These are phyloP conservation scores for Bactericera cockerelli DNA, from an alignment of 1,140 invertebrate species.

Conservation along the genomic window DNA sequence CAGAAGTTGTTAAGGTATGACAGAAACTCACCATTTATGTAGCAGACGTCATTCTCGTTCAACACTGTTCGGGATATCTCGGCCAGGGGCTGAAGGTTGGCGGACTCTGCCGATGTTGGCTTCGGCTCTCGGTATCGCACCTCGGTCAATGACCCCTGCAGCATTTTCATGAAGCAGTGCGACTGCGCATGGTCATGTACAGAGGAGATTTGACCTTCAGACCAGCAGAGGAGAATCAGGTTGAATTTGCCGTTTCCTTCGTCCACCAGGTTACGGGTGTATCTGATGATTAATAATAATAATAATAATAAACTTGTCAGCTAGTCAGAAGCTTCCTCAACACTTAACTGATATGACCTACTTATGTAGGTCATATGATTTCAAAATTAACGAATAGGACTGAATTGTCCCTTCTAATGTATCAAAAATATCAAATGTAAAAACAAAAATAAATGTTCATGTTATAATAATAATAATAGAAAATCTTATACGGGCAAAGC, in stretches of 20 bases:
- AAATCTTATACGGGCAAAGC: background rate
- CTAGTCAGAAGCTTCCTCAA: too few relatives aligned
- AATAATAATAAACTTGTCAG: too few relatives aligned
- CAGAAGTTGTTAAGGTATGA: too few relatives aligned
- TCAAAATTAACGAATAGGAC: too few relatives aligned
- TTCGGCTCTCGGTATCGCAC: conserved; percentile 52
- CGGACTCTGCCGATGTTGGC: conserved; percentile 26
- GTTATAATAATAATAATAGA: background rate
- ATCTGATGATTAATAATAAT: too few relatives aligned
- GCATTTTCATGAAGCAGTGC: conserved; percentile 94
- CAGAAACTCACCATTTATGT: conserved; percentile 80
- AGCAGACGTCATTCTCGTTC: conserved; percentile 64
- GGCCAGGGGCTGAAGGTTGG: conserved; percentile 34
- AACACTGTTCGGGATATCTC: conserved; percentile 47
- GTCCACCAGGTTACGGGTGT: conserved; percentile 87
- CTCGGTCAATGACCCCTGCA: conserved; percentile 36
- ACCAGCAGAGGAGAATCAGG: conserved; percentile 94
- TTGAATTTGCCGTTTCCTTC: conserved; percentile 95
- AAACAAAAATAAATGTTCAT: background rate
- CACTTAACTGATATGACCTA: background rate
- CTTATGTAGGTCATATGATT: too few relatives aligned
- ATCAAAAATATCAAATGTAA: too few relatives aligned
- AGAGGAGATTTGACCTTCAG: conserved; percentile 79
- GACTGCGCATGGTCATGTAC: conserved; percentile 94
- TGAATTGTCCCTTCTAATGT: too few relatives aligned